A percentile compares a stretch with the other conserved stretches of the same genome.
Conservation (phyloP, 2,113 vertebrate species). For the Elephas maximus region DNA sequence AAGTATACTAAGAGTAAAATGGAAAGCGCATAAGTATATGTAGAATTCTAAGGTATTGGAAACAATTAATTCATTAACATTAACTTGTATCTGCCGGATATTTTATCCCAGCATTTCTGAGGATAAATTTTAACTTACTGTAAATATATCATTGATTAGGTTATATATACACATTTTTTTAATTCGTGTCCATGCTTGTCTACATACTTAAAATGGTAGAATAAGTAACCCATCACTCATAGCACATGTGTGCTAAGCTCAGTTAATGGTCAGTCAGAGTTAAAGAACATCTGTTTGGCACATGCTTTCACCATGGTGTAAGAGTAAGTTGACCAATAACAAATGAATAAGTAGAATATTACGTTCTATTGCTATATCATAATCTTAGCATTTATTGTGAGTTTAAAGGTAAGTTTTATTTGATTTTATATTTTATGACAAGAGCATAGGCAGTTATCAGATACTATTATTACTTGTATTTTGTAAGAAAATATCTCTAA, state of each 20-base stretch:
- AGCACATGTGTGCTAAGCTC: neutral
- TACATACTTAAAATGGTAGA: neutral
- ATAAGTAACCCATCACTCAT: neutral
- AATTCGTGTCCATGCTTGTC: neutral
- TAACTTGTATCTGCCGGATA: neutral
- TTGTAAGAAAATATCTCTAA: neutral
- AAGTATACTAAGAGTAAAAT: neutral
- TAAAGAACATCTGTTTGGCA: neutral
- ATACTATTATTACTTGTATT: neutral
- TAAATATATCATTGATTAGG: neutral
- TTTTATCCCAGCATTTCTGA: neutral
- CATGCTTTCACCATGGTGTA: neutral
- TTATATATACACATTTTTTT: neutral
- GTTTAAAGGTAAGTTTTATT: neutral
- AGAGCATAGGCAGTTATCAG: neutral
- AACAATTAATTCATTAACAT: neutral
- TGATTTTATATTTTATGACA: conserved; percentile 7
- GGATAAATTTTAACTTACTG: neutral
- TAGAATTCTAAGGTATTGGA: neutral
- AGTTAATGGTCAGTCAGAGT: neutral
- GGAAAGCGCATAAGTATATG: neutral
- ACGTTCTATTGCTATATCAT: neutral
- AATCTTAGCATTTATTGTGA: neutral
- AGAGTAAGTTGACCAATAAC: neutral
- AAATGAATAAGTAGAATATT: neutral